Base-by-base conservation (phyloP, 2,888 invertebrate genomes). In the Hymenopus coronatus region DNA sequence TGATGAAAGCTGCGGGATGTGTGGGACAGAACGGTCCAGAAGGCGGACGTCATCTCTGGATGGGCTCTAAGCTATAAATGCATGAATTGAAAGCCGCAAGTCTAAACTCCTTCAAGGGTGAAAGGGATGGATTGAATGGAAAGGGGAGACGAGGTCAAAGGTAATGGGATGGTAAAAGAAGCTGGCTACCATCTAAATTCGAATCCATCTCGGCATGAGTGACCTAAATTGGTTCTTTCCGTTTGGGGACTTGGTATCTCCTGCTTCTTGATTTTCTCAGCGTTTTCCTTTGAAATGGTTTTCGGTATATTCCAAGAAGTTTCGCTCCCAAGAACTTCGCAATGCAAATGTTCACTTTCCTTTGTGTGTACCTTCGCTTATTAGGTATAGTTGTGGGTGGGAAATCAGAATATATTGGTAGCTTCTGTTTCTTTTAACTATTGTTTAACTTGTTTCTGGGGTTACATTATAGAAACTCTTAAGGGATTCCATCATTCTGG, bases 41-140 rank as follows among this genome's bases (percentile, higher is more conserved):
- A 30, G 81, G 82, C 30, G 87, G 30, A 87, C 81, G 87, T 30
- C 87, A 87, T 87, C 87, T 87, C 81, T 28, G 33, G 84, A 84
- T 84, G 84, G 84, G 28, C 30, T 85, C 20, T 70, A 70, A 82
- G 87, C 87, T 82, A 87, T 87, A 87, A 81, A 87, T 87, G 87
- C 81, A 87, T 81, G 87, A 82, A 87, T 87, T 87, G 87, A 87
- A 87, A 87, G 87, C 87, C 81, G 82, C 82, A 87, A 87, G 87
- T 30, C 82, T 28, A 81, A 82, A 87, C 87, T 87, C 87, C 87
- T 81, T 81, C 81, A 87, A 20, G 81, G 82, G 82, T 87, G 87
- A 87, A 87, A 87, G 81, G 87, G 30, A 54, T 30, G 87, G 87
- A 82, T 30, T 81, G 87, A 87, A 87, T 87, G 87, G 87, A 82